A percentile compares a stretch with the other conserved stretches of the same genome.
Conservation (phyloP, 2,888 invertebrate species). For the Nymphalis c-album region DNA sequence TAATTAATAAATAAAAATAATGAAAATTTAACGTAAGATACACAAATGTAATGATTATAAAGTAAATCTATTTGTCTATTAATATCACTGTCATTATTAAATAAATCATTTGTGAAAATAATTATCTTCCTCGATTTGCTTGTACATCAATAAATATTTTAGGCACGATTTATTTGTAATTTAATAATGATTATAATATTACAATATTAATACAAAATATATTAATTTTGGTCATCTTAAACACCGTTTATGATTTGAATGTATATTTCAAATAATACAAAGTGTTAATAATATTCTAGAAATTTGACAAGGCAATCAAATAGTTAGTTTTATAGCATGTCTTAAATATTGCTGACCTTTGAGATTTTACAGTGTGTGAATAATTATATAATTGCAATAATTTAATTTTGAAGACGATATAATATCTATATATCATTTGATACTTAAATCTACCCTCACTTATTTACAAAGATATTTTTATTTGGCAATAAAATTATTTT, state of each 20-base stretch:
- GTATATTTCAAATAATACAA: not conserved
- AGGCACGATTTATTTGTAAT: conserved; percentile 46
- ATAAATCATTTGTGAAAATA: not conserved
- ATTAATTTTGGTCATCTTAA: conserved; percentile 34
- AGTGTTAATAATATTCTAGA: not conserved
- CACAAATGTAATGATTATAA: too few relatives aligned
- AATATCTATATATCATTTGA: not conserved
- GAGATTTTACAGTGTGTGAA: not conserved
- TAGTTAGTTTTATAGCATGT: not conserved
- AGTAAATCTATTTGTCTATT: too few relatives aligned
- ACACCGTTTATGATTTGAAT: not conserved
- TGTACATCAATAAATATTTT: conserved; percentile 17
- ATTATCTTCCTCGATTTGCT: not conserved
- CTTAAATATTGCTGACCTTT: not conserved
- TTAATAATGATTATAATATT: conserved; percentile 18
- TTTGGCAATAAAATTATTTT: conserved; percentile 36
- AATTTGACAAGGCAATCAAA: not conserved
- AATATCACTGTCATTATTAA: not conserved
- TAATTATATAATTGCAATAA: not conserved
- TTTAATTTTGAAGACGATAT: not conserved
- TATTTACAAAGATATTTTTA: conserved; percentile 31
- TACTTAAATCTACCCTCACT: conserved; percentile 14
- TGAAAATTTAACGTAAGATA: too few relatives aligned
- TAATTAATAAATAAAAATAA: too few relatives aligned
- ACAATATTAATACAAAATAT: conserved; percentile 45